A percentile compares a stretch with the other conserved stretches of the same genome.
Evolutionary conservation across 1,140 invertebrate genomes (phyloP).

Genomic region (Rhopalosiphum maidis): DNA sequence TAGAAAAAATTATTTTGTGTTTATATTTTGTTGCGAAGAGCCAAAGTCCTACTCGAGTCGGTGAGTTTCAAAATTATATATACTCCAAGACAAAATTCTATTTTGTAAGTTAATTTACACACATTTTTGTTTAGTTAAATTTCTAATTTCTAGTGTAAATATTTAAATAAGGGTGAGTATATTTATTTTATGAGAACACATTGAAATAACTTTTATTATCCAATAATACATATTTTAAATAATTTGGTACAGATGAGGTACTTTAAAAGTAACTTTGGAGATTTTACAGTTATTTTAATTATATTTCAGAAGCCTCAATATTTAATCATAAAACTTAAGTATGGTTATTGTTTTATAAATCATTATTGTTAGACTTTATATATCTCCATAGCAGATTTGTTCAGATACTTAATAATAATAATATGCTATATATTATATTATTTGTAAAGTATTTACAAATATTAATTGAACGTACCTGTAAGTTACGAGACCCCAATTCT

Average conservation of each 20-base stretch:
- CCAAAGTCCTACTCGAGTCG: no score
- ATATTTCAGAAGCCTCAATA: not conserved
- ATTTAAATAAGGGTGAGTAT: no score
- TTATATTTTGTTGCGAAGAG: no score
- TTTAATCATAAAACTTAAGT: not conserved
- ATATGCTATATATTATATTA: no score
- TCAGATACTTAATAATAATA: not conserved
- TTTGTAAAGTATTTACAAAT: not conserved
- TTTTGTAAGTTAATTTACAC: no score
- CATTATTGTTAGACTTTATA: not conserved
- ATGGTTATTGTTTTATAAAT: not conserved
- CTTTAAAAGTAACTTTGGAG: not conserved
- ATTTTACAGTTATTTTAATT: not conserved
- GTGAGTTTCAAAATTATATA: no score
- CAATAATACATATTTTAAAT: not conserved
- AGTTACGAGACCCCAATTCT: conserved; percentile 71
- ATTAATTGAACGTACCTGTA: conserved; percentile 64
- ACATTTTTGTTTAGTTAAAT: no score
- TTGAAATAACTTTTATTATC: no score
- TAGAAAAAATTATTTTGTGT: no score
- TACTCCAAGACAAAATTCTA: no score
- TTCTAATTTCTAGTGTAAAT: no score
- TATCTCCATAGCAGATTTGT: not conserved
- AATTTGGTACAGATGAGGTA: not conserved
- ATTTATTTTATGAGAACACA: no score